These are phyloP conservation scores for Halictus ligatus DNA, from an alignment of 2,888 invertebrate species.

Conservation along the genomic window DNA sequence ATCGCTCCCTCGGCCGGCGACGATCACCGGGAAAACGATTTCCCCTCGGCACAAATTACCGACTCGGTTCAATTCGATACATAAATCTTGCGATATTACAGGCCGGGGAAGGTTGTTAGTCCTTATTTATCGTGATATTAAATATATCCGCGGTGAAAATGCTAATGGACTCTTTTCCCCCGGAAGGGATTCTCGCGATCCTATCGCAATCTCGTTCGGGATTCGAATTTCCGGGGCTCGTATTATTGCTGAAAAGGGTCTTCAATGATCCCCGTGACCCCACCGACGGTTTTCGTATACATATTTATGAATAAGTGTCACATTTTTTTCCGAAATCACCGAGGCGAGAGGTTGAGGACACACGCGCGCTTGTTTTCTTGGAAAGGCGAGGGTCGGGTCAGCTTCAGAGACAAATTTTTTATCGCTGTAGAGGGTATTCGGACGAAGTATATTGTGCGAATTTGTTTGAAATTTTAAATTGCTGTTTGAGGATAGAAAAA, in stretches of 20 bases:
- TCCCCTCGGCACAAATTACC: slow-evolving; percentile 1
- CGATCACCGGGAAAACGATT: not conserved
- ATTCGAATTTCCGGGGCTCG: not conserved
- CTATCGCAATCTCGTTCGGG: not conserved
- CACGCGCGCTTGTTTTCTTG: not conserved
- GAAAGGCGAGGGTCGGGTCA: not conserved
- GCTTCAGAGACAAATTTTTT: not conserved
- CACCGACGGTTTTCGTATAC: not conserved
- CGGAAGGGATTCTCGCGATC: not conserved
- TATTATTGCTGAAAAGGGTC: not conserved
- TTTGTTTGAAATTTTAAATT: not conserved
- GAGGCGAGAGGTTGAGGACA: not conserved
- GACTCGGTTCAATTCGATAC: not conserved
- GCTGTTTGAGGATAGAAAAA: not conserved
- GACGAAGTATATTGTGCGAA: not conserved
- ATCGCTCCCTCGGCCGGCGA: not conserved
- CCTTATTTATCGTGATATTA: not conserved
- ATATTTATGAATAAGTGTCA: not conserved
- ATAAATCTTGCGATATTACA: slow-evolving; percentile 1
- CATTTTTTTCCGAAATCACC: not conserved
- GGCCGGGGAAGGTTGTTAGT: not conserved
- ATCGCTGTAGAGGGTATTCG: not conserved
- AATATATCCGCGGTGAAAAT: not conserved
- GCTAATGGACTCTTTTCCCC: not conserved
- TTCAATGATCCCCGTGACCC: not conserved